Base-by-base conservation (phyloP, 2,888 invertebrate species). In the Orthosia gothica region DNA sequence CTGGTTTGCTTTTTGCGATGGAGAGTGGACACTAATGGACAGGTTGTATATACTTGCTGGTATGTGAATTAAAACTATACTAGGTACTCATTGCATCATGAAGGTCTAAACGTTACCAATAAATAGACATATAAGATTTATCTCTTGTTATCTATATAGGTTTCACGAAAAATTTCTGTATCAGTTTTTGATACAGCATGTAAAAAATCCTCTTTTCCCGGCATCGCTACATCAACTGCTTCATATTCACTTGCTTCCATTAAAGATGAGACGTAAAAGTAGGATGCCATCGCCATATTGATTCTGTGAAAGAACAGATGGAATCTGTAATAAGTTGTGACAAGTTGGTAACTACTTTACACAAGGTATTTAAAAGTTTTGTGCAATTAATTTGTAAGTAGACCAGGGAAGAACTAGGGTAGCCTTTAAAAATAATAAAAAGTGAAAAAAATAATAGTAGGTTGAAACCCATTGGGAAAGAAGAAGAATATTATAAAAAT, bases 241-340 rank as follows among this genome's bases (percentile, higher is more conserved):
- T 68, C 67, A 74, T 73, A 54, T 74, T 81, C 64, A 73, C 70
- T 78, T 13, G 45, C 68, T 81, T 68, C 57, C 59, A 78, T 77
- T 77, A 82, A 72, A 76, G 40, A 82, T 71, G 66, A 73, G 58
- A 20, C 7, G 20, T 57, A 67, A 70, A 70, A 82, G 67, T 81
- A 61, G 63, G 45, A 64, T 54, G 32, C 59, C 47, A 20, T 61
- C 23, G 18, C 59, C 45, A 78, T 70, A 82, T 81, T 73, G 70
- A 70, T 78, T 73, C 62, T 68, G 64, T 52, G 11, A 64, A 40
- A 63, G 20, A 58, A 70, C 18, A 76, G 32, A 69, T 61, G 62
- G 83, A 82, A 74, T 82, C 5, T 70, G 66, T 64, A 55, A 76
- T 69, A 83, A 76, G 67, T 83, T 73, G 55, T 70, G 47, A 65